A percentile compares a stretch with the other conserved stretches of the same genome.
Evolutionary conservation across 2,888 invertebrate species (phyloP).

Genomic region (Sarcophaga carnaria): DNA sequence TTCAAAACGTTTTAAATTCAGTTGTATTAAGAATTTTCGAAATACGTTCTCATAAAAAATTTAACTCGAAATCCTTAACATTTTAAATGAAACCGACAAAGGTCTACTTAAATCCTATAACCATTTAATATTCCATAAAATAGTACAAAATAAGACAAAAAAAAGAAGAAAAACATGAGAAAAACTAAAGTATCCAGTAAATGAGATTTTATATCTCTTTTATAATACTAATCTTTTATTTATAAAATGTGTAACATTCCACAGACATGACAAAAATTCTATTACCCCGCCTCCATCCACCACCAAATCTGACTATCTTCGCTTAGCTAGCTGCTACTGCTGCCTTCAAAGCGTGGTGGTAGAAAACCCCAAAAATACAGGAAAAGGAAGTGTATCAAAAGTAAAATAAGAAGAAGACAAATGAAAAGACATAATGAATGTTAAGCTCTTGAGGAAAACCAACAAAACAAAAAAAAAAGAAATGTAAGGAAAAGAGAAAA

Average conservation of each 20-base stretch:
- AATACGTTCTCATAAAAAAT: neutral
- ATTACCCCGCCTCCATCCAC: neutral
- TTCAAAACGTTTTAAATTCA: neutral
- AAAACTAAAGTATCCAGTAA: neutral
- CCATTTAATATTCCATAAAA: neutral
- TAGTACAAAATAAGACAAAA: neutral
- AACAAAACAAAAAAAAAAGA: neutral
- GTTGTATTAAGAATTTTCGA: neutral
- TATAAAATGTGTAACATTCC: conserved; percentile 52
- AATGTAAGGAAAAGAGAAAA: neutral
- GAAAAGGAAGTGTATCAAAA: conserved; percentile 11
- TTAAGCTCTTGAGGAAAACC: conserved; percentile 12
- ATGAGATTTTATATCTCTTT: conserved; percentile 21
- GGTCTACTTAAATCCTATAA: neutral
- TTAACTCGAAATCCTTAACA: neutral
- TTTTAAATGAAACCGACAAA: conserved; percentile 10
- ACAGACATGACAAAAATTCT: conserved; percentile 35
- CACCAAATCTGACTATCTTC: neutral
- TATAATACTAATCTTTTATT: conserved; percentile 42
- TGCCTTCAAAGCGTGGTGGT: neutral
- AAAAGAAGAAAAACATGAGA: neutral
- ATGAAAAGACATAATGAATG: conserved; percentile 1
- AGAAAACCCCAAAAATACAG: neutral
- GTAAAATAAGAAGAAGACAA: conserved; percentile 17
- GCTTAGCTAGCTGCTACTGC: neutral